Conservation (phyloP, 1,140 invertebrate species). For the Microplitis demolitor region DNA sequence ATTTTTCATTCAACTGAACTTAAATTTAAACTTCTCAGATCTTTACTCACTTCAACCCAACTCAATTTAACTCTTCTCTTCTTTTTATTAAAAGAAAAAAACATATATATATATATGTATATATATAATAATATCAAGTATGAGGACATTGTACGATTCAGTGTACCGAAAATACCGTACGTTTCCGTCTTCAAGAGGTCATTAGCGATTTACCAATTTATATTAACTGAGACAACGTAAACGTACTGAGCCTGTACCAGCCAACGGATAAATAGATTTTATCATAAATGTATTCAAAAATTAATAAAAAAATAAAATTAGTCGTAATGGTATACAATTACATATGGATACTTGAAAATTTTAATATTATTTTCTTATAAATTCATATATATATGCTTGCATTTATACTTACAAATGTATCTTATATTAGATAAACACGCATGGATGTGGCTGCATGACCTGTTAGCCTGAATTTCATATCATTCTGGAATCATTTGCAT, state of each 20-base stretch:
- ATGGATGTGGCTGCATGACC: conserved; percentile 14
- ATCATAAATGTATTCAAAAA: no score
- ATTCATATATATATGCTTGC: no score
- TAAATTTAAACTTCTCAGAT: no score
- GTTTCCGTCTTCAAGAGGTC: conserved; percentile 4
- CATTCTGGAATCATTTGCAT: conserved; percentile 13
- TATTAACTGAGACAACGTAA: neutral
- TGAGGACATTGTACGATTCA: conserved; percentile 9
- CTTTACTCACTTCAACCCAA: no score
- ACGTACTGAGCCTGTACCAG: no score
- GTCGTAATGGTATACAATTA: no score
- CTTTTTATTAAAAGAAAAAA: neutral
- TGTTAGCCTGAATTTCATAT: conserved; percentile 33
- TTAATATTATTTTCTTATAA: no score
- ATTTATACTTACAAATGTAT: no score
- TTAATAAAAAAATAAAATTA: no score
- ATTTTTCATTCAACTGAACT: no score
- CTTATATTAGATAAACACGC: conserved; percentile 20
- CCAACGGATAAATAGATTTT: no score
- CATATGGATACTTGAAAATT: no score
- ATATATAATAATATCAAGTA: neutral
- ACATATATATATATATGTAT: neutral
- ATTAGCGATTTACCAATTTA: neutral
- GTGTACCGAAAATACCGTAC: conserved; percentile 5
- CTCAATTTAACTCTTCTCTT: neutral